phyloP scores from a whole-genome alignment of 2,888 invertebrate genomes.

The Sesia apiformis region DNA sequence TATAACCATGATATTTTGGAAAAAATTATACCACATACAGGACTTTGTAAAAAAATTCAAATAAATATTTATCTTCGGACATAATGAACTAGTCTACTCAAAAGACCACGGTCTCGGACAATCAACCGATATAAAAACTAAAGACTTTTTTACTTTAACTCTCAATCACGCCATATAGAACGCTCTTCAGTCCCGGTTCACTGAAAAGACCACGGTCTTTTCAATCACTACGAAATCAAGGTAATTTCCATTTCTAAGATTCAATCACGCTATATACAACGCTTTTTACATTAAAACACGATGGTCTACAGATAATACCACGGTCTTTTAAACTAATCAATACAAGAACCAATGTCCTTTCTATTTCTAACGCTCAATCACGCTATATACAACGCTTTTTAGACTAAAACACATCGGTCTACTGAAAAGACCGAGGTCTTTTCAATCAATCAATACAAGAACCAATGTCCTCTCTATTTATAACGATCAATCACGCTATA shows the following conservation, averaged over 20 bases:
- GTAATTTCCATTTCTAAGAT: no score
- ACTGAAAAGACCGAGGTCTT: conserved; percentile 7
- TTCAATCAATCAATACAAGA: background rate
- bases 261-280: no score
- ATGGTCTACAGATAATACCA: no score
- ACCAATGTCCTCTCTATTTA: background rate
- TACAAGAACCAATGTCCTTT: background rate
- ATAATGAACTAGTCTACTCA: conserved; percentile 1
- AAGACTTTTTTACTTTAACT: background rate
- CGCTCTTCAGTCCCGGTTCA: background rate
- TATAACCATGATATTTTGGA: no score
- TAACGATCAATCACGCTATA: background rate
- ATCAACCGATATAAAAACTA: conserved; percentile 6
- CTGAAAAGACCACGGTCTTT: conserved; percentile 3
- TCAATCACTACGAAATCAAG: no score
- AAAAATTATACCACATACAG: no score
- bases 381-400: background rate
- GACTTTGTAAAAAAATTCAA: no score
- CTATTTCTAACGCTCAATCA: conserved; percentile 1
- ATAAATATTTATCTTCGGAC: no score
- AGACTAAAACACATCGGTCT: background rate
- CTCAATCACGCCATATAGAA: background rate
- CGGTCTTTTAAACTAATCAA: no score
- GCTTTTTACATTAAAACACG: no score
- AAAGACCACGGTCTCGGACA: conserved; percentile 12